Evolutionary conservation across 2,113 vertebrate genomes (phyloP), one percentile per base, ranked within the genome.

Genomic region (Oxyruncus cristatus): DNA sequence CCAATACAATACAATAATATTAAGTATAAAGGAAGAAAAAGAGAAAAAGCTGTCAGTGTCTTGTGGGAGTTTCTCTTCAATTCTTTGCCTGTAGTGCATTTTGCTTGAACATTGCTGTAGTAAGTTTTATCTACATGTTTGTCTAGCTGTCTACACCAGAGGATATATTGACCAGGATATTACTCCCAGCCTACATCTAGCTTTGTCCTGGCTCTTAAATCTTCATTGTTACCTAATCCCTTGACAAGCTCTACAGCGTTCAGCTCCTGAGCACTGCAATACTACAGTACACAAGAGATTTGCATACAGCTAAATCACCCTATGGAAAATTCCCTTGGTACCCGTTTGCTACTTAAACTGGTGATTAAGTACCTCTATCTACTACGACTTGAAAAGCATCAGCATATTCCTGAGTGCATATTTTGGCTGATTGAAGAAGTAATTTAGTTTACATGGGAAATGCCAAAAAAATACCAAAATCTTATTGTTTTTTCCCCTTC

Each of bases 221-320:
- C 74, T 93, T 94, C 62, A 85, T 88, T 91, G 87, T 93, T 95
- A 82, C 95, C 67, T 95, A 91, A 92, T 94, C 70, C 62, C 67
- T 88, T 82, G 93, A 92, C 85, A 95, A 93, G 58, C 70, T 75
- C 46, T 92, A 65, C 39, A 52, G 35, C 50, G 62, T 53, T 92
- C 84, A 89, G 10, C 77, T 95, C 80, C 89, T 92, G 81, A 73
- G 73, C 61, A 15, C 66, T 66, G 89, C 56, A 12, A 18, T 82
- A 61, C 84, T 66, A 68, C 66, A 79, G 84, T 65, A 87, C 71
- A 85, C 88, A 90, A 63, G 76, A 95, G 85, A 94, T 96, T 96
- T 97, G 92, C 63, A 13, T 95, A 90, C 80, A 97, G 92, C 90
- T 97, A 95, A 96, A 96, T 95, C 93, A 88, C 89, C 71, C 81